Conservation (phyloP, 2,797 vertebrate genomes). For the Pseudochromis fuscus region DNA sequence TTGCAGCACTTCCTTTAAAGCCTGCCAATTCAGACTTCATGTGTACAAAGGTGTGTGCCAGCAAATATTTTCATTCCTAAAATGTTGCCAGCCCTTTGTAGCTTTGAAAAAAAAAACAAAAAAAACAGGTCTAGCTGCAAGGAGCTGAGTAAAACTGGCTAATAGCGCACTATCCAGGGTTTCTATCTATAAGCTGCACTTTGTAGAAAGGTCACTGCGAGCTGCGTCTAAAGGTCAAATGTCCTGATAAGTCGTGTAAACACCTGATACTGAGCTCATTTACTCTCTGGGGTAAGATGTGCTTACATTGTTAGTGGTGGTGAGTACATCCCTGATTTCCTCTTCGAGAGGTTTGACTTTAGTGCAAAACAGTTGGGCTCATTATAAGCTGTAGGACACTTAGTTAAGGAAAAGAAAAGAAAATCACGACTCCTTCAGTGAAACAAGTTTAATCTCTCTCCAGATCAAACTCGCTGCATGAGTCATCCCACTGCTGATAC, state of each 20-base stretch:
- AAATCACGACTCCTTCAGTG: neutral
- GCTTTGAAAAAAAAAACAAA: no score
- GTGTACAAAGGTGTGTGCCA: conserved; percentile 48
- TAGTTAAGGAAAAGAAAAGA: neutral
- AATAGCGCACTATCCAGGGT: conserved; percentile 23
- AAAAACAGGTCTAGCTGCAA: conserved; percentile 32
- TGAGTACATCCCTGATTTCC: conserved; percentile 10
- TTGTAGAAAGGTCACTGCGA: conserved; percentile 11
- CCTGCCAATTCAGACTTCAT: conserved; percentile 49
- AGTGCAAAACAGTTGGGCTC: conserved; percentile 29
- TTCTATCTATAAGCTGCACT: conserved; percentile 41
- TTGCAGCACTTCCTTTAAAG: conserved; percentile 48
- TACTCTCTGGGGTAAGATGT: conserved; percentile 17
- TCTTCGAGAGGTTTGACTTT: neutral
- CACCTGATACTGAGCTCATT: conserved; percentile 14
- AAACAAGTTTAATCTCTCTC: conserved; percentile 23
- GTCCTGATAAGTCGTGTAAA: conserved; percentile 30
- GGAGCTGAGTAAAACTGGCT: conserved; percentile 34
- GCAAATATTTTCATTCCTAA: conserved; percentile 40
- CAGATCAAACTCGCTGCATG: conserved; percentile 33
- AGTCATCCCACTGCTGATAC: conserved; percentile 55
- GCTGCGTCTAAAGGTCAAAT: conserved; percentile 42
- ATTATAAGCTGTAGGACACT: neutral
- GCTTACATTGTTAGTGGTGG: conserved; percentile 12
- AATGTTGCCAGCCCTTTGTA: conserved; percentile 44